Evolutionary conservation across 2,797 vertebrate species (phyloP).

Genomic region (Cryptoblepharus egeriae): DNA sequence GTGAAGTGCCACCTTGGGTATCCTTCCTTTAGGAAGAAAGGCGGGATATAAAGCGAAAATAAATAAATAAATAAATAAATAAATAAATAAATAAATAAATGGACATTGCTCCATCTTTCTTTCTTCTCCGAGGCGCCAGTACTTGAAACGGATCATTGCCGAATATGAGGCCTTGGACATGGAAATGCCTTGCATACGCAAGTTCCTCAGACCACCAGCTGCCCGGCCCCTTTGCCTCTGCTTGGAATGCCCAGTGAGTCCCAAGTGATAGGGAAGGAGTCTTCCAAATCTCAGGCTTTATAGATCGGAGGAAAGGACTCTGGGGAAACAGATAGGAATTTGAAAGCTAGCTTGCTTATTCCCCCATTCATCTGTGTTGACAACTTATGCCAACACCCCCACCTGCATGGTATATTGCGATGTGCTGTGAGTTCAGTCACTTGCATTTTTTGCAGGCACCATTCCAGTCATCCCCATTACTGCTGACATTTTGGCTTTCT

Average conservation of each 20-base stretch:
- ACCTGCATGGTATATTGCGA: background rate
- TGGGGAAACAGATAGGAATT: background rate
- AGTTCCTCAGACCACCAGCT: slow-evolving; percentile 51
- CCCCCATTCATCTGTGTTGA: background rate
- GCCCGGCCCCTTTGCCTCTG: slow-evolving; percentile 71
- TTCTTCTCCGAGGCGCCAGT: slow-evolving; percentile 57
- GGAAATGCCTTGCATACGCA: slow-evolving; percentile 67
- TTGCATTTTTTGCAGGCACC: background rate
- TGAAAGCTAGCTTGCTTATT: background rate
- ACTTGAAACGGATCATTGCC: slow-evolving; percentile 64
- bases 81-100: too few relatives aligned
- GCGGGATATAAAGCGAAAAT: too few relatives aligned
- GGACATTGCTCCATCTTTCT: background rate
- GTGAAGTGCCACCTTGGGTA: too few relatives aligned
- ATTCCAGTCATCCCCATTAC: background rate
- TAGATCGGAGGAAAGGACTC: too few relatives aligned
- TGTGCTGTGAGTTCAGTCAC: background rate
- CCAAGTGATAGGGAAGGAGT: background rate
- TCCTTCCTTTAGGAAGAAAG: too few relatives aligned
- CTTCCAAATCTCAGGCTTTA: background rate
- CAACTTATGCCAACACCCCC: background rate
- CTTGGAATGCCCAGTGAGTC: slow-evolving; percentile 67
- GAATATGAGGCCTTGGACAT: slow-evolving; percentile 67
- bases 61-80: too few relatives aligned
- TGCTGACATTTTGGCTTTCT: background rate